These are phyloP conservation scores for Venusia cambrica DNA, from an alignment of 2,888 invertebrate genomes.

Conservation along the genomic window DNA sequence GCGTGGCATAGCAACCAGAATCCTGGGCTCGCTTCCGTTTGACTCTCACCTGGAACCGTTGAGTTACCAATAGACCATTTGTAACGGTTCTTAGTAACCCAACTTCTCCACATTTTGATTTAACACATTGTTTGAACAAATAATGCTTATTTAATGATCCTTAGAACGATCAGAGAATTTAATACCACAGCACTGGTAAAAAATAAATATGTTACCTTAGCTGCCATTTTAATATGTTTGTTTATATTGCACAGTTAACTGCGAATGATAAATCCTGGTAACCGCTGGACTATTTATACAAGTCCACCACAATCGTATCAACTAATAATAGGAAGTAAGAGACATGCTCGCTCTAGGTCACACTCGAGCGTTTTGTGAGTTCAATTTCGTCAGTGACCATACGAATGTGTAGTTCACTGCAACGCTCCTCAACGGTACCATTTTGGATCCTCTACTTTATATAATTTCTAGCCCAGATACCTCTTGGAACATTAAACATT, in stretches of 20 bases:
- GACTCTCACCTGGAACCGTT: no score
- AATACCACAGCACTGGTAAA: conserved; percentile 1
- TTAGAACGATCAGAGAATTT: neutral
- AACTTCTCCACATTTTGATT: no score
- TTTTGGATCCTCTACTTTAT: conserved; percentile 7
- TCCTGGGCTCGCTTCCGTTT: no score
- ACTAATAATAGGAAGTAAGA: conserved; percentile 72
- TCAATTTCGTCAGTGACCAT: conserved; percentile 60
- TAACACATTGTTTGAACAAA: no score
- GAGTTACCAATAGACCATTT: no score
- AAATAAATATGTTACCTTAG: conserved; percentile 57
- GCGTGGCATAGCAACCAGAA: no score
- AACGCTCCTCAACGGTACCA: conserved; percentile 27
- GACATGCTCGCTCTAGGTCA: conserved; percentile 67
- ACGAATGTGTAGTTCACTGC: conserved; percentile 54
- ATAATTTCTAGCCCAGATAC: conserved; percentile 13
- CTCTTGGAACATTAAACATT: neutral
- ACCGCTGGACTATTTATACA: conserved; percentile 57
- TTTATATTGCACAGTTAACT: conserved; percentile 66
- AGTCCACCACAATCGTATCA: conserved; percentile 56
- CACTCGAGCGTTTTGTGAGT: conserved; percentile 58
- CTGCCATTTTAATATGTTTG: conserved; percentile 72
- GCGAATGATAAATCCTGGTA: conserved; percentile 66
- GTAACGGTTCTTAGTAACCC: no score
- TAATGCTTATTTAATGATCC: no score